These are phyloP conservation scores for Orientallactaga bullata DNA, from an alignment of 2,113 vertebrate genomes.

Conservation along the genomic window DNA sequence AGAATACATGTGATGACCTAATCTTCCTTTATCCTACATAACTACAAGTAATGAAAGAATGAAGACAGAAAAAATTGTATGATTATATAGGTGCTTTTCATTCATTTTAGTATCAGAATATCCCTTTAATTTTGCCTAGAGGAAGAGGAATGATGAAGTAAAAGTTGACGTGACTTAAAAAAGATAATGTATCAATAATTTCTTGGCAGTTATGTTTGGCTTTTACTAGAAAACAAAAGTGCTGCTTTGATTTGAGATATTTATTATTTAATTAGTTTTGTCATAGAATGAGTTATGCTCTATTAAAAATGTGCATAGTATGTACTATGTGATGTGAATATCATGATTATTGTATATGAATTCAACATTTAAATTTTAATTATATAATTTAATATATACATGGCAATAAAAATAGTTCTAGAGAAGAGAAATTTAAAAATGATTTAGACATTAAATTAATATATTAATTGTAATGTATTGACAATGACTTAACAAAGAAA, in stretches of 20 bases:
- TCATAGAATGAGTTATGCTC: not conserved
- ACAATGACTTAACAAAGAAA: too few relatives aligned
- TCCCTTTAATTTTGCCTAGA: not conserved
- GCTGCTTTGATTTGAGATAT: not conserved
- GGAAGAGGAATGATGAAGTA: not conserved
- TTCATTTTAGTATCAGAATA: not conserved
- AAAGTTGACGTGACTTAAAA: not conserved
- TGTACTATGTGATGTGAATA: too few relatives aligned
- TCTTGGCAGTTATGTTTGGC: too few relatives aligned
- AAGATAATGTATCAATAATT: not conserved
- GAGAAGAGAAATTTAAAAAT: not conserved
- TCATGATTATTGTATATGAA: not conserved
- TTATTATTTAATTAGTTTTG: not conserved
- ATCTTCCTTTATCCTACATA: not conserved
- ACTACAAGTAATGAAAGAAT: not conserved
- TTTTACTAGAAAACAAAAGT: not conserved
- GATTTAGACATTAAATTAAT: not conserved
- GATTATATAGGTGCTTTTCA: too few relatives aligned
- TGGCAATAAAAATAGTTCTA: not conserved
- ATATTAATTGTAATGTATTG: too few relatives aligned
- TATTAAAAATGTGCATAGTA: not conserved
- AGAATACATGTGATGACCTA: not conserved
- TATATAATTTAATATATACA: too few relatives aligned
- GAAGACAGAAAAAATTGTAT: not conserved
- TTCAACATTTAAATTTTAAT: too few relatives aligned